Base-by-base conservation (phyloP, 2,113 vertebrate species). In the Junco hyemalis region DNA sequence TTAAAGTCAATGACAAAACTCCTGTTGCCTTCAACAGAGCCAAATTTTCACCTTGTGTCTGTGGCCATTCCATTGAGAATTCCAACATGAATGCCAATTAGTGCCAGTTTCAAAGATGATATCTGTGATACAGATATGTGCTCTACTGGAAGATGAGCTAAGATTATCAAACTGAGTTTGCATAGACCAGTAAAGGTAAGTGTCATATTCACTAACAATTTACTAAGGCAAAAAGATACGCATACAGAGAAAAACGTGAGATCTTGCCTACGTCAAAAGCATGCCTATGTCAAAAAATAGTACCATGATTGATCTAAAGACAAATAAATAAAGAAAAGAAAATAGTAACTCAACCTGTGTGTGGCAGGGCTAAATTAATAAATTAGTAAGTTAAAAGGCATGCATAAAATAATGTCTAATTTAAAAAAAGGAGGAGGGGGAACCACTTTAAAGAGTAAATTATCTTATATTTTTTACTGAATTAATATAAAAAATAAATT, bases 341-440 rank as follows among this genome's bases (percentile, higher is more conserved):
- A 86, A 87, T 93, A 90, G 47, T 42, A 87, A 81, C 36, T 94
- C 86, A 86, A 65, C 63, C 42, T 87, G 6, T 47, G 28, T 40
- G 36, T 85, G 74, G 63, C 73, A 93, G 68, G 36, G 79, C 68
- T 72, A 96, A 92, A 82, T 81, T 74, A 97, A 96, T 96, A 95
- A 96, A 93, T 97, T 94, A 95, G 45, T 53, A 88, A 89, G 65
- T 92, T 92, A 96, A 96, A 93, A 95, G 72, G 38, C 65, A 74
- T 47, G 80, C 83, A 93, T 91, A 94, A 96, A 97, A 91, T 93
- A 96, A 96, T 81, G 61, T 84, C 96, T 95, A 96, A 97, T 95
- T 97, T 60, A 65, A 88, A 59, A 95, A 95, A 69, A 78, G 0
- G 1, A 7, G 3, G 5, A 3, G 1, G 4, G 0, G 1, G 2